Conservation (phyloP, 53 echinoderm and acorn worm species). For the Zoroaster sp. region DNA sequence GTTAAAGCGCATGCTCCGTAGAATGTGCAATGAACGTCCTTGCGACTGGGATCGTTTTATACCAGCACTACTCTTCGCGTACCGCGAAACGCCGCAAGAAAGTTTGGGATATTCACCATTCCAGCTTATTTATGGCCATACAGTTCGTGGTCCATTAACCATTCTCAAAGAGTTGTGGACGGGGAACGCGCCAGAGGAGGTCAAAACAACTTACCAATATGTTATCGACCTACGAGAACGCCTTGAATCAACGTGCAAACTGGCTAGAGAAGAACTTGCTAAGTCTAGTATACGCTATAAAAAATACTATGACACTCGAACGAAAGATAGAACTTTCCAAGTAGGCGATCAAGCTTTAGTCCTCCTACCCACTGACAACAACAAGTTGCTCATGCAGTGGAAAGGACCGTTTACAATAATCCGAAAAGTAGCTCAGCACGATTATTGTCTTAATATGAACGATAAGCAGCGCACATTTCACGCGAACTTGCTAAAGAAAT, state of each 20-base stretch:
- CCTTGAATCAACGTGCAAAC: conserved; percentile 42
- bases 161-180: conserved; percentile 70
- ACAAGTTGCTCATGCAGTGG: conserved; percentile 46
- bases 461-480: conserved; percentile 14
- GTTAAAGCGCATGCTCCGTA: conserved; percentile 59
- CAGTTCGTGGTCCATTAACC: conserved; percentile 48
- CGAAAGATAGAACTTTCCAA: conserved; percentile 21
- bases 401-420: conserved; percentile 38
- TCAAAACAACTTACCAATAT: conserved; percentile 63
- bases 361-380: conserved; percentile 33
- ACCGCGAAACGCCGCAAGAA: conserved; percentile 62
- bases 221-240: conserved; percentile 62
- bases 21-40: conserved; percentile 60
- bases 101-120: conserved; percentile 73
- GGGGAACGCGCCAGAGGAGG: conserved; percentile 15
- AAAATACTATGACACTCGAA: conserved; percentile 53
- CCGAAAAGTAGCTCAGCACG: background rate
- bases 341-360: conserved; percentile 37
- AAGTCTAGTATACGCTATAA: conserved; percentile 43
- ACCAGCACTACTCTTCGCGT: conserved; percentile 62
- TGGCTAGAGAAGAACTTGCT: conserved; percentile 54
- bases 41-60: conserved; percentile 67
- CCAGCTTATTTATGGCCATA: conserved; percentile 62
- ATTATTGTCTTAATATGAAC: background rate
- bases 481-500: conserved; percentile 36